phyloP scores from a whole-genome alignment of 2,888 invertebrate genomes.

The Elgonia sp. region DNA sequence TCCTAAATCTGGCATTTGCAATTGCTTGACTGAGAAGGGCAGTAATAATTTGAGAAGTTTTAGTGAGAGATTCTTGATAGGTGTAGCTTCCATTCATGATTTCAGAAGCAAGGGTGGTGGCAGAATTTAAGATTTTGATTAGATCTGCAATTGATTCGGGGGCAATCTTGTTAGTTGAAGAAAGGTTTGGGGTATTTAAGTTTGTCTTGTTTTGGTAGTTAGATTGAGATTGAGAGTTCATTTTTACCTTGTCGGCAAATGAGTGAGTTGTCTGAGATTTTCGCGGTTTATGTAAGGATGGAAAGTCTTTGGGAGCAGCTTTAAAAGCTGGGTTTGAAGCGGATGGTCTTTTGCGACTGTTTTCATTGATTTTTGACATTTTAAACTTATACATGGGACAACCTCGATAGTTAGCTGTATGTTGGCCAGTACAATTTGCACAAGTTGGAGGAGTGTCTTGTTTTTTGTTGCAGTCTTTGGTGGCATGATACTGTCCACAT shows the following conservation, averaged over 20 bases:
- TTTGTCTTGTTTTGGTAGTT: too few relatives aligned
- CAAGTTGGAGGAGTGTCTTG: background rate
- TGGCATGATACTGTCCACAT: background rate
- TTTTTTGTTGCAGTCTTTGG: background rate
- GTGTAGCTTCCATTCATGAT: background rate
- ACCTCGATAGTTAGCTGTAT: conserved; percentile 6
- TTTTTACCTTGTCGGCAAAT: too few relatives aligned
- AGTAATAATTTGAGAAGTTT: background rate
- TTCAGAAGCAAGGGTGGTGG: background rate
- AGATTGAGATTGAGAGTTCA: too few relatives aligned
- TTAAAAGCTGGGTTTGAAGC: too few relatives aligned
- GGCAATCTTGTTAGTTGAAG: background rate
- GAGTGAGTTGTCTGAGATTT: too few relatives aligned
- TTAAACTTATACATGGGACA: too few relatives aligned
- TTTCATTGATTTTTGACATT: too few relatives aligned
- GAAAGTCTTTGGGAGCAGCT: too few relatives aligned
- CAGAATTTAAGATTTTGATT: background rate
- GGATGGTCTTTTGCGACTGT: too few relatives aligned
- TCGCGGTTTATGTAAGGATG: too few relatives aligned
- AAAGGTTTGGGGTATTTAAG: too few relatives aligned
- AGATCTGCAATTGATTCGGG: background rate
- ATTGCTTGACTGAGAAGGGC: background rate
- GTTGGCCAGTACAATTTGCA: background rate
- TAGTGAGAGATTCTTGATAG: background rate
- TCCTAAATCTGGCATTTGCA: background rate